phyloP scores from a whole-genome alignment of 2,113 vertebrate species.

The Gorsachius goisagi region DNA sequence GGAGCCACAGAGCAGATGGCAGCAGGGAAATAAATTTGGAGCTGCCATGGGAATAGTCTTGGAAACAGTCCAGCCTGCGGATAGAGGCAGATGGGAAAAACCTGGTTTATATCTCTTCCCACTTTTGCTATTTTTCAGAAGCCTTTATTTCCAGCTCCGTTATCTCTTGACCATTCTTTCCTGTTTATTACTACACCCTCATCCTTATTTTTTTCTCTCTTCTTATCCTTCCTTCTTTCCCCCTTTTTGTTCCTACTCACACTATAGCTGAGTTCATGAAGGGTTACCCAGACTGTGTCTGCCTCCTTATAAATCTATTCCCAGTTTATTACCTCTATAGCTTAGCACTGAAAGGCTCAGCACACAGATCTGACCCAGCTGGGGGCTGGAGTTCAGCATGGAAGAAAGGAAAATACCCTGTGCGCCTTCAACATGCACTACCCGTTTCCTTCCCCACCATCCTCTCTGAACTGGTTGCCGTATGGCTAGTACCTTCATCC shows the following conservation, averaged over 20 bases:
- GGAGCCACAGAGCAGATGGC: slow-evolving; percentile 63
- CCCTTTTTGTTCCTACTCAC: background rate
- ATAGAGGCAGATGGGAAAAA: background rate
- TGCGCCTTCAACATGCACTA: fast-evolving
- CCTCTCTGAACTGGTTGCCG: background rate
- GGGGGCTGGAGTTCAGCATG: background rate
- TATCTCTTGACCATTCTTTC: background rate
- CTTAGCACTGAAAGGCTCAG: background rate
- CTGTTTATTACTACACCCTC: background rate
- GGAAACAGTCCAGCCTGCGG: slow-evolving; percentile 28
- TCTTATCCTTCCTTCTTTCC: background rate
- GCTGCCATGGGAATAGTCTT: slow-evolving; percentile 56
- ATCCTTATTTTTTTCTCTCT: background rate
- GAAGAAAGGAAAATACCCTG: background rate
- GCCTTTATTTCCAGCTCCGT: background rate
- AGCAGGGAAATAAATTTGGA: slow-evolving; percentile 63
- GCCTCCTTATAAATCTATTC: background rate
- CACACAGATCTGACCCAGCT: background rate
- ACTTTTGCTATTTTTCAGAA: background rate
- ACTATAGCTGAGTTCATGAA: background rate
- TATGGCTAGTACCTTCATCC: background rate
- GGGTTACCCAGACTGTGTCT: background rate
- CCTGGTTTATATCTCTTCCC: background rate
- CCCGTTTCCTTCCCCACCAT: fast-evolving
- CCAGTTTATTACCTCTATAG: background rate